Percentiles rank a stretch among this genome's conserved stretches.
Evolutionary conservation across 2,113 vertebrate species (phyloP).

Genomic region (Apaloderma vittatum): DNA sequence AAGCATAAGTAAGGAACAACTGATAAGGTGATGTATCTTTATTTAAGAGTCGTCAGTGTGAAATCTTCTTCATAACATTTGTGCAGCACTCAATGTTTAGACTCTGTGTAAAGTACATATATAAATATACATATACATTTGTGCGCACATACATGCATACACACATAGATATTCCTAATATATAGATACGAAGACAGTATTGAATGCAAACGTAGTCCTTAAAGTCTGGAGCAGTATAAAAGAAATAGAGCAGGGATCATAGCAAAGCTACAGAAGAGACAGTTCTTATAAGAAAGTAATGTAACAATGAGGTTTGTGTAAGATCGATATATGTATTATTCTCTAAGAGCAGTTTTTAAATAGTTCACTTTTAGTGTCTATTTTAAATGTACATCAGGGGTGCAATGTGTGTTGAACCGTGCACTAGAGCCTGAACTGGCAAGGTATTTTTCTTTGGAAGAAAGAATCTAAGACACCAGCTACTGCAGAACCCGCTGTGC

Average conservation of each 20-base stretch:
- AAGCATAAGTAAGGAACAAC: background rate
- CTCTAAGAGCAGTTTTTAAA: background rate
- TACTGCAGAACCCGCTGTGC: background rate
- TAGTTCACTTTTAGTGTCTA: background rate
- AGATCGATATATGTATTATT: background rate
- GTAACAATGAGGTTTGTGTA: background rate
- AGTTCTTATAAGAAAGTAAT: background rate
- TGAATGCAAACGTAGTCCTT: background rate
- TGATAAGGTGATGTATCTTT: background rate
- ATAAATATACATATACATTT: background rate
- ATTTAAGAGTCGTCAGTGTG: background rate
- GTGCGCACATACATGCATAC: fast-evolving
- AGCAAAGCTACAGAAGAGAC: background rate
- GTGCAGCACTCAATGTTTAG: background rate
- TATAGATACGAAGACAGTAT: background rate
- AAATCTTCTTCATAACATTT: background rate
- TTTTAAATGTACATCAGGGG: background rate
- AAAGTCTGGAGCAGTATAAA: background rate
- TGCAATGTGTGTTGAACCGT: background rate
- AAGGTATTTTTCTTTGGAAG: background rate
- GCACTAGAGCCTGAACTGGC: background rate
- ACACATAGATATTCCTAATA: background rate
- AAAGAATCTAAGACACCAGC: background rate
- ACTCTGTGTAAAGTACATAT: background rate
- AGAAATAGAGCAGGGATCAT: background rate